Evolutionary conservation across 2,888 invertebrate species (phyloP).

Genomic region (Zhuqinia jingwanae): DNA sequence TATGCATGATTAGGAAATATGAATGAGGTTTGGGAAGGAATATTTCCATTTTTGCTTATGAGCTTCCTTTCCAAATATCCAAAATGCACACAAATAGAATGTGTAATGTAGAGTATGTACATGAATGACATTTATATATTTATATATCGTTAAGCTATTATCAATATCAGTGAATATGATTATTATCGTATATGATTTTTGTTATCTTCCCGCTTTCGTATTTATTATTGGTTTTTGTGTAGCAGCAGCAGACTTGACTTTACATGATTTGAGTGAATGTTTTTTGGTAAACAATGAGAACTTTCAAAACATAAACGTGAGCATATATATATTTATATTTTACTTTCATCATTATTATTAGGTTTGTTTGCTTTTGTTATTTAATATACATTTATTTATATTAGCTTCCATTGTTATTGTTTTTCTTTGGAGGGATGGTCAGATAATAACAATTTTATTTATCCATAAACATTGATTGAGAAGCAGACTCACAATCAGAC

Average conservation of each 20-base stretch:
- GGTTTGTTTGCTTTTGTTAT: too few species aligned
- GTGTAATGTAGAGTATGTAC: slow-evolving; percentile 14
- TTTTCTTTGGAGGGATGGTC: too few species aligned
- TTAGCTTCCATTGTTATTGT: too few species aligned
- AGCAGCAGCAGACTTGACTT: too few species aligned
- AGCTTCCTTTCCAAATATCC: background rate
- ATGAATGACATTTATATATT: background rate
- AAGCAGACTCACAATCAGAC: too few species aligned
- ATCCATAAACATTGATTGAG: too few species aligned
- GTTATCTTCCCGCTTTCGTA: slow-evolving; percentile 16
- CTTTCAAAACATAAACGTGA: background rate
- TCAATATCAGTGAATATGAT: too few species aligned
- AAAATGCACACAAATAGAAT: background rate
- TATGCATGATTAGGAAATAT: background rate
- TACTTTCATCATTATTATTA: background rate
- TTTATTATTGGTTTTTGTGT: background rate
- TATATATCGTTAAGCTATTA: too few species aligned
- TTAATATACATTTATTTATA: too few species aligned
- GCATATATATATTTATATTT: background rate
- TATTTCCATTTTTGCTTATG: background rate
- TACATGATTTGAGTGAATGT: too few species aligned
- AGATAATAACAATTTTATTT: too few species aligned
- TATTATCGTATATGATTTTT: slow-evolving; percentile 14
- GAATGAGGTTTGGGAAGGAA: background rate
- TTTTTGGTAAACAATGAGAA: slow-evolving; percentile 27